Evolutionary conservation across 2,113 vertebrate species (phyloP).

Genomic region (Alces alces): DNA sequence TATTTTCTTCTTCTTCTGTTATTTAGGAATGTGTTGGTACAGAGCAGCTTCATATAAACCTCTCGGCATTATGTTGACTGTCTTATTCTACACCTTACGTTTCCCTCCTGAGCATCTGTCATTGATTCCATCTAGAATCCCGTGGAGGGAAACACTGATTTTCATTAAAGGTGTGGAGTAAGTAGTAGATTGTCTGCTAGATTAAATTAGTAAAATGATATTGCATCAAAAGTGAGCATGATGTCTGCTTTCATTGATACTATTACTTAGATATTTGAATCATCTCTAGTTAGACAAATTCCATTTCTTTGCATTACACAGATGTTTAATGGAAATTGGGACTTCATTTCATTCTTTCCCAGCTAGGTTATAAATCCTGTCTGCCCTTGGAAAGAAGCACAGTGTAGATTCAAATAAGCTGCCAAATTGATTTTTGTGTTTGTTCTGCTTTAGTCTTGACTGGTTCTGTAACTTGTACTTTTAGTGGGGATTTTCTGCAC

Average conservation of each 20-base stretch:
- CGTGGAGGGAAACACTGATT: background rate
- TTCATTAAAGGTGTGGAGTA: constrained; percentile 2
- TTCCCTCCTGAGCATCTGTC: background rate
- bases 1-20: background rate
- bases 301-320: constrained; percentile 26
- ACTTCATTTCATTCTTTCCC: constrained; percentile 28
- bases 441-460: background rate
- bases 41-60: background rate
- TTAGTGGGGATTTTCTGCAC: background rate
- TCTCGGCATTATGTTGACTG: background rate
- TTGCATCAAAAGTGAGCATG: background rate
- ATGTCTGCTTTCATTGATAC: background rate
- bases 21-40: background rate
- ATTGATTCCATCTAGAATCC: background rate
- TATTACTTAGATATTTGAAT: constrained; percentile 21
- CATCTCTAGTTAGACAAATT: background rate
- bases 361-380: constrained; percentile 27
- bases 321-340: constrained; percentile 26
- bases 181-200: background rate
- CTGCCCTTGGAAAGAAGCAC: background rate
- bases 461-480: background rate
- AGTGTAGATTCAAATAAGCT: constrained; percentile 13
- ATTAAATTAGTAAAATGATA: constrained; percentile 27
- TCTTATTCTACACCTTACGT: background rate
- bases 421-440: constrained; percentile 41